Evolutionary conservation across 2,888 invertebrate genomes (phyloP), one percentile per base, ranked within the genome.

Genomic region (Lasioglossum leucozonium): DNA sequence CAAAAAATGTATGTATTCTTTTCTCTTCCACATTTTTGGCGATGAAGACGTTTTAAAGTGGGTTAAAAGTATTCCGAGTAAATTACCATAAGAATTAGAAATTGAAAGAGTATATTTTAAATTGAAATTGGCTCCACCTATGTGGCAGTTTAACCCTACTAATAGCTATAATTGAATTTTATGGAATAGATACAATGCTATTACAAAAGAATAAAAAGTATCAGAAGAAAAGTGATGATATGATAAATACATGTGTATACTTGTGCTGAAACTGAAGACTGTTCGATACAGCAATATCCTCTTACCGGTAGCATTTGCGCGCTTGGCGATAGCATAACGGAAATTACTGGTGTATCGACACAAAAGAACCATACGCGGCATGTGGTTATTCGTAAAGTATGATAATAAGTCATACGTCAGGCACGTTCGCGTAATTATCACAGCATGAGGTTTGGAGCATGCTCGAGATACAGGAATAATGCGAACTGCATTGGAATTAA

Each of bases 331-430:
- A 77, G 47, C 30, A 47, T 69, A 69, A 34, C 72, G 62, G 82
- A 87, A 89, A 86, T 89, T 89, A 62, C 80, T 34, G 62, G 37
- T 78, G 79, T 82, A 84, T 88, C 62, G 82, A 81, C 69, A 74
- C 72, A 79, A 51, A 86, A 85, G 62, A 65, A 67, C 77, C 71
- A 67, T 55, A 67, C 67, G 18, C 26, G 69, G 47, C 34, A 18
- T 34, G 44, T 42, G 51, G 72, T 67, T 79, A 42, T 40, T 73
- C 65, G 40, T 77, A 65, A 42, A 40, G 51, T 30, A 51, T 65
- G 81, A 86, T 89, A 89, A 86, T 74, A 67, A 87, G 74, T 13
- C 30, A 69, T 42, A 82, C 78, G 81, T 84, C 84, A 77, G 77
- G 76, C 80, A 76, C 42, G 75, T 74, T 79, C 51, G 13, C 76